Evolutionary conservation across 2,888 invertebrate species (phyloP), one percentile per base, ranked within the genome.

Genomic region (Sinodicranocentrus sp.): DNA sequence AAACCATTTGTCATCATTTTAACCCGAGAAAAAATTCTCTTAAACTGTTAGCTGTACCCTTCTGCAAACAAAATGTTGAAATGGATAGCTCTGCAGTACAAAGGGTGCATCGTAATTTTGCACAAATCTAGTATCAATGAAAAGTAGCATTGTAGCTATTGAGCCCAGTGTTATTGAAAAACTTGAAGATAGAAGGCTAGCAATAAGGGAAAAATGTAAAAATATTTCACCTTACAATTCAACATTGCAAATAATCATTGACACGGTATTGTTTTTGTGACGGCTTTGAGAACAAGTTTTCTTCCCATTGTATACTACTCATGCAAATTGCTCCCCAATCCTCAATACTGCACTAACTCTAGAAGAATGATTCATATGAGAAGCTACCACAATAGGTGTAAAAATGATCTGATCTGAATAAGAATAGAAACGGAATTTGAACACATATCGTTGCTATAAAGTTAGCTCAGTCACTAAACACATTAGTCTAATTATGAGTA

Each of bases 251-350:
- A 71, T 71, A 79, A 54, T 72, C 70, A 72, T 65, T 79, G 82
- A 82, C 73, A 73, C 67, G 65, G 82, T 73, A 82, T 82, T 82
- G 82, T 82, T 82, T 73, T 73, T 72, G 73, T 59, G 80, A 82
- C 68, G 73, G 61, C 82, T 73, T 73, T 82, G 82, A 82, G 82
- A 82, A 82, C 82, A 59, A 82, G 82, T 82, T 80, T 61, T 82
- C 82, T 82, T 82, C 82, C 82, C 82, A 82, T 19, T 67, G 25
- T 44, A 57, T 44, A 48, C 48, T 48, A 13, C 21, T 33, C 65
- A 52, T 59, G 71, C 61, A 59, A 52, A 28, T 23, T 28, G n/a
- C n/a, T 17, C n/a, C n/a, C n/a, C n/a, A n/a, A 33, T 33, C 33
- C 33, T 33, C 33, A 6, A 33, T 33, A n/a, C 33, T 33, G 33